phyloP scores from a whole-genome alignment of 2,888 invertebrate genomes.

The Agrilus mali region DNA sequence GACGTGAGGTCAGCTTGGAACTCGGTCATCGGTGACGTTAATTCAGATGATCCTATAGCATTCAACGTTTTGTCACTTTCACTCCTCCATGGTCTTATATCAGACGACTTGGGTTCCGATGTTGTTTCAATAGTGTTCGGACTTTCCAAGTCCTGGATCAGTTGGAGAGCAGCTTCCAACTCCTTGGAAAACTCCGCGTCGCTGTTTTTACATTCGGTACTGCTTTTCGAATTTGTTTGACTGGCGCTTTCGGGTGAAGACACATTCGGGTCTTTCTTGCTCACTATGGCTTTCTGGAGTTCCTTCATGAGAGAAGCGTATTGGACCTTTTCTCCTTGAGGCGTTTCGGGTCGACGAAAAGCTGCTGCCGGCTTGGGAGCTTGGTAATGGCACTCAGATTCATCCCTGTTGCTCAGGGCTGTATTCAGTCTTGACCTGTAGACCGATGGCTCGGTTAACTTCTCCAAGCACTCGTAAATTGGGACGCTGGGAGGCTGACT shows the following conservation, averaged over 20 bases:
- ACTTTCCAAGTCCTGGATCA: slow-evolving; percentile 38
- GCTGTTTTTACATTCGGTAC: slow-evolving; percentile 29
- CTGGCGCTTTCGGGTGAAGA: slow-evolving; percentile 27
- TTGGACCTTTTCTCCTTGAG: slow-evolving; percentile 34
- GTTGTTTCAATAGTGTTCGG: slow-evolving; percentile 37
- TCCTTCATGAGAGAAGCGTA: slow-evolving; percentile 39
- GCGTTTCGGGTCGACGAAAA: slow-evolving; percentile 23
- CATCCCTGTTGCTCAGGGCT: slow-evolving; percentile 25
- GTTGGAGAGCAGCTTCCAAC: slow-evolving; percentile 36
- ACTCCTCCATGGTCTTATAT: slow-evolving; percentile 26
- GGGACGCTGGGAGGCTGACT: slow-evolving; percentile 19
- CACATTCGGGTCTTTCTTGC: slow-evolving; percentile 28
- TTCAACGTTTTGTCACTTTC: slow-evolving; percentile 34
- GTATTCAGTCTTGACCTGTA: slow-evolving; percentile 33
- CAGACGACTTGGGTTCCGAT: slow-evolving; percentile 27
- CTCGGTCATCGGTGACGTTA: slow-evolving; percentile 28
- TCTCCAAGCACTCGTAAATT: slow-evolving; percentile 36
- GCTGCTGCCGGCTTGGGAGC: slow-evolving; percentile 24
- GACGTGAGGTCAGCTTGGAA: slow-evolving; percentile 23
- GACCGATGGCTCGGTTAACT: slow-evolving; percentile 34
- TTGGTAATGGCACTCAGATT: slow-evolving; percentile 23
- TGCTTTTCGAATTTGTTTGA: slow-evolving; percentile 25
- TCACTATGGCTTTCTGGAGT: slow-evolving; percentile 33
- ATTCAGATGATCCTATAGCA: slow-evolving; percentile 32
- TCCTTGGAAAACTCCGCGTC: slow-evolving; percentile 38